phyloP scores from a whole-genome alignment of 1,140 invertebrate species.

The Dendroctonus ponderosae region DNA sequence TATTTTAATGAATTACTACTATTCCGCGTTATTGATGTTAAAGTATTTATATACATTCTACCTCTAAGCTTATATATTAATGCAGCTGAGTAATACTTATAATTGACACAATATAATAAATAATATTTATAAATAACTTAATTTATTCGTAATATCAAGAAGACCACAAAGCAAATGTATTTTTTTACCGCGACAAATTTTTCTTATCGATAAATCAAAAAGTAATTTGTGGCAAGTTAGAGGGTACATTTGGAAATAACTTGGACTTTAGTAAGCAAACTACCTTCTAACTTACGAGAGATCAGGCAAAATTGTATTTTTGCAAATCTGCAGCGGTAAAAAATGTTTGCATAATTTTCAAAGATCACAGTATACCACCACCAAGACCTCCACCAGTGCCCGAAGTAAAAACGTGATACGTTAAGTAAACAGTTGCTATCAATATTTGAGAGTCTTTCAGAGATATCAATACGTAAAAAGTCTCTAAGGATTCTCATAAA shows the following conservation, averaged over 20 bases:
- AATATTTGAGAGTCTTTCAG: conserved; percentile 22
- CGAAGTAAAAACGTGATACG: conserved; percentile 24
- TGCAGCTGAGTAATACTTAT: neutral
- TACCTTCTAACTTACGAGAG: too few relatives aligned
- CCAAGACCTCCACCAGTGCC: conserved; percentile 37
- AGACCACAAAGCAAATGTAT: conserved; percentile 1
- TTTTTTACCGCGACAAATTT: neutral
- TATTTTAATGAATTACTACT: conserved; percentile 22
- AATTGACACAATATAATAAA: conserved; percentile 9
- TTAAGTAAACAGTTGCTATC: conserved; percentile 18
- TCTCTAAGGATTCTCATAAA: conserved; percentile 15
- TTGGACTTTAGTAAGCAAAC: too few relatives aligned
- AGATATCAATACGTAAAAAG: too few relatives aligned
- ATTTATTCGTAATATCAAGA: neutral
- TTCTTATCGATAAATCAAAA: too few relatives aligned
- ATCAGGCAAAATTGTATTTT: too few relatives aligned
- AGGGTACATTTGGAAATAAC: too few relatives aligned
- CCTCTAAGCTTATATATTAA: conserved; percentile 4
- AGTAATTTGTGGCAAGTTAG: too few relatives aligned
- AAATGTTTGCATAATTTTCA: conserved; percentile 14
- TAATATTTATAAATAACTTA: conserved; percentile 18
- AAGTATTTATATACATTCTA: conserved; percentile 21
- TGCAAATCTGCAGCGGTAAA: conserved; percentile 40
- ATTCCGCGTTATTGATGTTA: conserved; percentile 15
- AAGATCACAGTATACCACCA: conserved; percentile 35